Evolutionary conservation across 1,140 invertebrate genomes (phyloP), one percentile per base, ranked within the genome.

Genomic region (Chymomyza costata): DNA sequence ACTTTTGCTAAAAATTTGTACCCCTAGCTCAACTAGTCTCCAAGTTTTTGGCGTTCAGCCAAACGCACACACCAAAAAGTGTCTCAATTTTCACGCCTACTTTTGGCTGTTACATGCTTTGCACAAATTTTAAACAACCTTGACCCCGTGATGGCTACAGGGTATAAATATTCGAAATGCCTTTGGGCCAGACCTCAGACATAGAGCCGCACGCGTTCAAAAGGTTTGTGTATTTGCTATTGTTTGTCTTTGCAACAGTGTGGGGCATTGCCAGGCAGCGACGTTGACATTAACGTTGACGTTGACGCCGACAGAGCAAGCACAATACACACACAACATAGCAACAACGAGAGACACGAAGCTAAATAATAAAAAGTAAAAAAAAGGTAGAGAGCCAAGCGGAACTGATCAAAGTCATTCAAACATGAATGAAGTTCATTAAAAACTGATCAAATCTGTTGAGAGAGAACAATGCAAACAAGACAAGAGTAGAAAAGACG

Each of bases 341-440:
- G 21, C 8, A 8, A 25, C 21, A 25, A 8, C 21, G 21, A 25
- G 3, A 8, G 21, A 25, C 32, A 13, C 32, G 13, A 6, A 28
- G 25, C 25, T 10, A 28, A 28, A 28, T 6, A 10, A 28, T 10
- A 5, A 6, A 34, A 34, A 40, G 34, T 30, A 32, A 39, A 11
- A 19, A 17, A 25, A 6, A 30, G 18, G 13, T 3, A 40, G 38
- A 46, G 41, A 59, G 71, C 55, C 40, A 50, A 82, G 78, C 78
- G 78, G 78, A 82, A 78, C 78, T 69, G 78, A 82, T 82, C 78
- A 82, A 82, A 82, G 78, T 82, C 78, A 82, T 82, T 82, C 60
- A 82, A 82, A 82, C 67, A 82, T 82, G 78, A 82, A 82, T 82
- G 78, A 82, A 82, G 78, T 82, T 82, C 78, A 82, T 82, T 82